These are phyloP conservation scores for Centroberyx gerrardi DNA, from an alignment of 2,797 vertebrate species.

Conservation along the genomic window DNA sequence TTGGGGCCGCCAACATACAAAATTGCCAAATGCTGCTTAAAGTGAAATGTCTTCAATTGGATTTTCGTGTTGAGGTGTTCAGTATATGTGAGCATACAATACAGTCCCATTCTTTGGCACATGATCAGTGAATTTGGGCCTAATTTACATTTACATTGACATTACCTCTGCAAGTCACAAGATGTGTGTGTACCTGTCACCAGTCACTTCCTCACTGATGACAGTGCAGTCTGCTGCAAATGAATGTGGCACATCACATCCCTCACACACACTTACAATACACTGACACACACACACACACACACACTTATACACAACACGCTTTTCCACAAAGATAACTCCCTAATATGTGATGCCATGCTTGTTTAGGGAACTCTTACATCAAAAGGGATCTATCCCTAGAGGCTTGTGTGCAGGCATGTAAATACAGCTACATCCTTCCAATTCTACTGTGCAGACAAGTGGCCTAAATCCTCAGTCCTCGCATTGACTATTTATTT, in stretches of 20 bases:
- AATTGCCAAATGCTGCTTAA: too few relatives aligned
- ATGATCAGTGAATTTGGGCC: too few relatives aligned
- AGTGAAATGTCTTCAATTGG: too few relatives aligned
- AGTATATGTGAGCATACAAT: too few relatives aligned
- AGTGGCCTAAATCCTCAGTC: conserved; percentile 58
- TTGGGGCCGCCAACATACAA: too few relatives aligned
- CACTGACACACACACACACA: conserved; percentile 1
- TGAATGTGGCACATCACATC: neutral
- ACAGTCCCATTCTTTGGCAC: too few relatives aligned
- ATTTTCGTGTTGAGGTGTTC: too few relatives aligned
- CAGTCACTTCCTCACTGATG: neutral
- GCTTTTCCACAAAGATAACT: conserved; percentile 48
- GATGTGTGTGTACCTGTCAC: neutral
- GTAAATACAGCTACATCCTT: conserved; percentile 66
- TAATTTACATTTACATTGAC: neutral
- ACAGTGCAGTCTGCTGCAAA: neutral
- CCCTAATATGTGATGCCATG: conserved; percentile 55
- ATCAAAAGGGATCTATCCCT: conserved; percentile 62
- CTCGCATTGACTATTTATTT: conserved; percentile 43
- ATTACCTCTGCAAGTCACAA: neutral
- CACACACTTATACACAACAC: conserved; percentile 14
- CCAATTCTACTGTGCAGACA: conserved; percentile 58
- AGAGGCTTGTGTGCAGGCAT: conserved; percentile 54
- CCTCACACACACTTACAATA: neutral
- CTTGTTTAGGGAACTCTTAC: conserved; percentile 61